phyloP scores from a whole-genome alignment of 1,140 invertebrate genomes.

The Procambarus clarkii region DNA sequence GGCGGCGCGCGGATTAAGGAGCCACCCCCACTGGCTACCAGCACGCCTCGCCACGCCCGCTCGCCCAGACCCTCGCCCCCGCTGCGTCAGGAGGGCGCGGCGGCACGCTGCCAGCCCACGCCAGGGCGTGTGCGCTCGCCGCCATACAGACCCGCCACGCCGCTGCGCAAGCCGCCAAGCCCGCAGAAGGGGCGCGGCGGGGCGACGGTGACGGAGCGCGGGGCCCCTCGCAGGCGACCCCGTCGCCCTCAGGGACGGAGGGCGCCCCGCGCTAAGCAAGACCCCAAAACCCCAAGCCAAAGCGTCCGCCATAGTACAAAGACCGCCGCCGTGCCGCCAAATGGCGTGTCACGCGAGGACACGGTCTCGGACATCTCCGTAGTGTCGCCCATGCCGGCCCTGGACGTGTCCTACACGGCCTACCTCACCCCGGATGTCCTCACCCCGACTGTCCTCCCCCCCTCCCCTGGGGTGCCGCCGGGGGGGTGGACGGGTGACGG shows the following conservation, averaged over 20 bases:
- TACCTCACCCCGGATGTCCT: constrained; percentile 71
- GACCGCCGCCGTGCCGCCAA: not conserved
- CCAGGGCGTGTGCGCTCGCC: not conserved
- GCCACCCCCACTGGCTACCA: constrained; percentile 68
- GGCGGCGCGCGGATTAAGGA: constrained; percentile 14
- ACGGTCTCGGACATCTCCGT: constrained; percentile 64
- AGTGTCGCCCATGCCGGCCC: constrained; percentile 69
- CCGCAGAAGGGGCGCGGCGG: constrained; percentile 14
- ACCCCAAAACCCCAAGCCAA: constrained; percentile 5
- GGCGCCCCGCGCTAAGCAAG: constrained; percentile 44
- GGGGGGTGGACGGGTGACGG: not conserved
- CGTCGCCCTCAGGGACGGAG: constrained; percentile 55
- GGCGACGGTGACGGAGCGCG: constrained; percentile 37
- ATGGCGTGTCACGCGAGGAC: constrained; percentile 33
- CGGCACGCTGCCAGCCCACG: not conserved
- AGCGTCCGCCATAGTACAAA: constrained; percentile 35
- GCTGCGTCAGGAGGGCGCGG: constrained; percentile 2
- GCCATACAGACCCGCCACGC: not conserved
- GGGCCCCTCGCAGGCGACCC: constrained; percentile 44
- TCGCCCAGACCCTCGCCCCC: constrained; percentile 43
- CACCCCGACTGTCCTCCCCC: constrained; percentile 49
- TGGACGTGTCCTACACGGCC: constrained; percentile 72
- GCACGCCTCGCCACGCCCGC: constrained; percentile 67
- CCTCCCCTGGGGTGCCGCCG: not conserved
- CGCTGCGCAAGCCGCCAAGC: constrained; percentile 28